These are phyloP conservation scores for Anarrhichthys ocellatus DNA, from an alignment of 2,113 vertebrate species.

Conservation along the genomic window DNA sequence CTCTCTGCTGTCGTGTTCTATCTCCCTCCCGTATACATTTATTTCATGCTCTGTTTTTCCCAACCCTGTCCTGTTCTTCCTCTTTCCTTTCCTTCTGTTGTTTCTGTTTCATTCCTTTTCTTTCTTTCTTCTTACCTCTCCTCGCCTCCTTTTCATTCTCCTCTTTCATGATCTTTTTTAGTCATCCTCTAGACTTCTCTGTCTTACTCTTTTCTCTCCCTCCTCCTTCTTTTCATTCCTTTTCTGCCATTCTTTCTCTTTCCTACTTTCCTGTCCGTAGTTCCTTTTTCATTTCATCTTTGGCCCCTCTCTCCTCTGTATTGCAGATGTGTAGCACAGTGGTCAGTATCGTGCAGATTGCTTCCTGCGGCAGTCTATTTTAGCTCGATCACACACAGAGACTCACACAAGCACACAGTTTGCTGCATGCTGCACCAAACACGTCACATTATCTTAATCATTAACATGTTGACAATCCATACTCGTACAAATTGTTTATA, in stretches of 20 bases:
- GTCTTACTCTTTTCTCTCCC: neutral
- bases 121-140: neutral
- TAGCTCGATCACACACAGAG: constrained; percentile 4
- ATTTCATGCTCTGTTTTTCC: constrained; percentile 27
- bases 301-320: neutral
- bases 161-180: too few relatives aligned
- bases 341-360: neutral
- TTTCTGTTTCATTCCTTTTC: neutral
- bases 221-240: too few relatives aligned
- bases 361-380: constrained; percentile 27
- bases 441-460: neutral
- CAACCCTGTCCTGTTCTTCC: neutral
- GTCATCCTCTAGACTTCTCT: neutral
- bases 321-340: constrained; percentile 31
- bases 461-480: neutral
- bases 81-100: neutral
- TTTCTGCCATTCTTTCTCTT: too few relatives aligned
- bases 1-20: constrained; percentile 28
- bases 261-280: neutral
- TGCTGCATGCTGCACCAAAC: neutral
- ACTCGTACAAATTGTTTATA: neutral
- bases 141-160: neutral
- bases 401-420: neutral
- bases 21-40: neutral
- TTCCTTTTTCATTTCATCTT: neutral